Conservation (phyloP, 2,113 vertebrate genomes). For the Otocyon megalotis region DNA sequence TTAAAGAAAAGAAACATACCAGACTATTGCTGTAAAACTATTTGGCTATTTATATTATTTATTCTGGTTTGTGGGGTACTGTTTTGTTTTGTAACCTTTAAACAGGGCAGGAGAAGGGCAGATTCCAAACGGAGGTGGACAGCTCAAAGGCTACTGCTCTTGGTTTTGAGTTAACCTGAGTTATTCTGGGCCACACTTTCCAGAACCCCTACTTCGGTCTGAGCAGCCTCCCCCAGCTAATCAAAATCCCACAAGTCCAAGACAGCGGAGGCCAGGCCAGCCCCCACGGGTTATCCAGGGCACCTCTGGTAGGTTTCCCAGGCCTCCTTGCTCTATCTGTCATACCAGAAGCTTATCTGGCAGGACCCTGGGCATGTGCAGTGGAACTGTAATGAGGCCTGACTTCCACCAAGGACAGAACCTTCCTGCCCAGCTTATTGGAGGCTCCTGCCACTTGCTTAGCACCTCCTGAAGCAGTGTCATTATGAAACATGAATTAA, state of each 20-base stretch:
- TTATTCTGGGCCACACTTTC: neutral
- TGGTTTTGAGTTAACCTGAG: neutral
- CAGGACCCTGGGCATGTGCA: neutral
- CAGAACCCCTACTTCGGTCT: neutral
- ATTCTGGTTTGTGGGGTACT: neutral
- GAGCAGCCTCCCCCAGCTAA: neutral
- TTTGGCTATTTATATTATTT: neutral
- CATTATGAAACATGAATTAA: neutral
- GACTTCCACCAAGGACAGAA: neutral
- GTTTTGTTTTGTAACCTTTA: slow-evolving; percentile 20
- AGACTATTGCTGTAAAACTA: neutral
- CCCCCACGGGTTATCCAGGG: neutral
- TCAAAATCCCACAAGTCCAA: slow-evolving; percentile 10
- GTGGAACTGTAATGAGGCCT: neutral
- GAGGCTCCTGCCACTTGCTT: neutral
- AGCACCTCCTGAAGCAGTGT: neutral
- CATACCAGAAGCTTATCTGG: slow-evolving; percentile 63
- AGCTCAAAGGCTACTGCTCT: neutral
- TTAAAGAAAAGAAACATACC: slow-evolving; percentile 22
- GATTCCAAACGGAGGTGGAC: neutral
- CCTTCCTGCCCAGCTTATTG: neutral
- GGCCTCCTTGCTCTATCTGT: neutral
- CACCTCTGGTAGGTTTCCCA: neutral
- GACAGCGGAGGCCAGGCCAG: neutral
- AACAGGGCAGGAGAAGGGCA: neutral